These are phyloP conservation scores for Pedionomus torquatus DNA, from an alignment of 2,113 vertebrate genomes.

Conservation along the genomic window DNA sequence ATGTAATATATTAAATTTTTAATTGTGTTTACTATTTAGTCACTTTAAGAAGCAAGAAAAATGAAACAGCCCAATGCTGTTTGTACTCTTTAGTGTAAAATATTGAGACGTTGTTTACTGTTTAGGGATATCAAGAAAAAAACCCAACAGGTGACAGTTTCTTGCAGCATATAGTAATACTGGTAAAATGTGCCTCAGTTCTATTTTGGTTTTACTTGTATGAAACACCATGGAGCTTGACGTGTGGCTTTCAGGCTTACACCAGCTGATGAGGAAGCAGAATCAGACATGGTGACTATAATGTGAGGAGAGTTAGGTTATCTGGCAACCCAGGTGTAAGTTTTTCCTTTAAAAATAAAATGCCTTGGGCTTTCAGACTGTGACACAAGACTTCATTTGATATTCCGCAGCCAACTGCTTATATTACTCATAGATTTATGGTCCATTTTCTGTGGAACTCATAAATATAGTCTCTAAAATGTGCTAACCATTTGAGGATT, in stretches of 20 bases:
- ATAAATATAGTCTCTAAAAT: slow-evolving; percentile 51
- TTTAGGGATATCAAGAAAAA: neutral
- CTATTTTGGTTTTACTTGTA: neutral
- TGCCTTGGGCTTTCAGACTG: slow-evolving; percentile 52
- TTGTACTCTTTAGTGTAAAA: neutral
- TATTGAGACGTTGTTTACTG: neutral
- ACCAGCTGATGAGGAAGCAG: neutral
- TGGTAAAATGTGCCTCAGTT: neutral
- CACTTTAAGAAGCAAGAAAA: slow-evolving; percentile 18
- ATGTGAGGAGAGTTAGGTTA: slow-evolving; percentile 9
- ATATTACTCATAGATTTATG: slow-evolving; percentile 54
- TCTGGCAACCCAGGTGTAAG: slow-evolving; percentile 26
- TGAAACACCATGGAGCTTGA: neutral
- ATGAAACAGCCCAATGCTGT: slow-evolving; percentile 10
- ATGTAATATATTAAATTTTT: slow-evolving; percentile 65
- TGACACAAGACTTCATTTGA: slow-evolving; percentile 50
- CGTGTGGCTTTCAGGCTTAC: slow-evolving; percentile 8
- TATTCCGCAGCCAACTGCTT: slow-evolving; percentile 44
- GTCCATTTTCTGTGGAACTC: slow-evolving; percentile 54
- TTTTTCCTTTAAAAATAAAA: slow-evolving; percentile 46
- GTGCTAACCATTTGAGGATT: neutral
- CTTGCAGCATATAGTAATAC: neutral
- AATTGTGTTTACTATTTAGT: slow-evolving; percentile 60
- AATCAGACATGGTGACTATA: neutral
- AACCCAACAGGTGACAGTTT: neutral